These are phyloP conservation scores for Hyles vespertilio DNA, from an alignment of 1,140 invertebrate genomes.

Conservation along the genomic window DNA sequence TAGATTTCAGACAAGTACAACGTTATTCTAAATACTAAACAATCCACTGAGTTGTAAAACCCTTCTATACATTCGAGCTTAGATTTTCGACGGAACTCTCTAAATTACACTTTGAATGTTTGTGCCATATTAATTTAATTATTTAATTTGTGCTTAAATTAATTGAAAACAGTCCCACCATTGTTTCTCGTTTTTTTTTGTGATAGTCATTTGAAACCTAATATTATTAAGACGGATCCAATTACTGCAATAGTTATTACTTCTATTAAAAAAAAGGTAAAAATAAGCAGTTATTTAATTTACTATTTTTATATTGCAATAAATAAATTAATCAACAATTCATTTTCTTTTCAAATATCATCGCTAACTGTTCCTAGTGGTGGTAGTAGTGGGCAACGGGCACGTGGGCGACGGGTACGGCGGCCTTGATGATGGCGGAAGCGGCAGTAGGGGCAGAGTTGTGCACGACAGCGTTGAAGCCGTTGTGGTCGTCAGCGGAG, in stretches of 20 bases:
- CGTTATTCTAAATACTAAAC: no score
- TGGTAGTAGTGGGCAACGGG: slow-evolving; percentile 42
- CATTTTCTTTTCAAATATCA: slow-evolving; percentile 13
- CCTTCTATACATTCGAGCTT: no score
- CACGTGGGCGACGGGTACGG: slow-evolving; percentile 21
- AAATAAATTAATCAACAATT: slow-evolving; percentile 38
- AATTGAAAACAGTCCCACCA: background rate
- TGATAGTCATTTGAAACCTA: background rate
- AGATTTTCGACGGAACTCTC: no score
- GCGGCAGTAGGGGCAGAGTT: slow-evolving; percentile 14
- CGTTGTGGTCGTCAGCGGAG: slow-evolving; percentile 19
- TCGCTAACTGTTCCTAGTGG: slow-evolving; percentile 20
- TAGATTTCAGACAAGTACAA: no score
- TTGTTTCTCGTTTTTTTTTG: background rate
- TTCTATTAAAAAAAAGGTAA: no score
- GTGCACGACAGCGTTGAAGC: slow-evolving; percentile 22
- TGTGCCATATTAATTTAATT: background rate
- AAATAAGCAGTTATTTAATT: background rate
- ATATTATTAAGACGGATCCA: background rate
- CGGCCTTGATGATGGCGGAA: slow-evolving; percentile 10
- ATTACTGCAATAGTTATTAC: no score
- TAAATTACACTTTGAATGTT: background rate
- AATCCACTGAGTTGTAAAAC: no score
- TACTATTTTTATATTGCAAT: slow-evolving; percentile 34
- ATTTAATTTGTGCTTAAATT: background rate